Conservation (phyloP, 2,888 invertebrate species). For the Cephus pulcher region DNA sequence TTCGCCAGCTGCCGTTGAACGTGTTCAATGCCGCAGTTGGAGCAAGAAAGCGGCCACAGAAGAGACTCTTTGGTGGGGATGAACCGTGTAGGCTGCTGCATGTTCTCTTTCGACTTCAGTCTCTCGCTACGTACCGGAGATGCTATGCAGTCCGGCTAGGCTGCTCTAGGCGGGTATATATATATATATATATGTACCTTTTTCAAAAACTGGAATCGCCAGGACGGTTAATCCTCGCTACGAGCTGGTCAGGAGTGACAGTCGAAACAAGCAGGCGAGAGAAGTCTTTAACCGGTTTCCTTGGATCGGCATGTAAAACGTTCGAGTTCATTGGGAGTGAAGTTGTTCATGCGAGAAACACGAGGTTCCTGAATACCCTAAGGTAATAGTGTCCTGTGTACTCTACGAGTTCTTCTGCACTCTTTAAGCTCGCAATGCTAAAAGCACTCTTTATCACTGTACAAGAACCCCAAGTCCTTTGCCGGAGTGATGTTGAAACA, state of each 20-base stretch:
- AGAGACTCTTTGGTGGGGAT: conserved; percentile 13
- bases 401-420: not conserved
- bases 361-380: not conserved
- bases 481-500: not conserved
- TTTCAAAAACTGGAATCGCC: not conserved
- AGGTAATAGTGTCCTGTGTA: not conserved
- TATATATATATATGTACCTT: not conserved
- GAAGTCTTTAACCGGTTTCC: conserved; percentile 49
- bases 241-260: conserved; percentile 35
- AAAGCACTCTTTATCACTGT: not conserved
- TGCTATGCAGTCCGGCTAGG: conserved; percentile 22
- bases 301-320: conserved; percentile 52
- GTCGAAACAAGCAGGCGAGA: conserved; percentile 41
- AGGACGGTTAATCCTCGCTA: conserved; percentile 12
- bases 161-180: not conserved
- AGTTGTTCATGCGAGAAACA: conserved; percentile 20
- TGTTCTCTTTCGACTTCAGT: conserved; percentile 53
- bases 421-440: not conserved
- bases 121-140: conserved; percentile 43
- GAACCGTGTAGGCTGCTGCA: conserved; percentile 33
- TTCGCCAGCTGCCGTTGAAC: conserved; percentile 65
- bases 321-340: conserved; percentile 37
- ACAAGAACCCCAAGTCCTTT: not conserved
- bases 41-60: conserved; percentile 55
- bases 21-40: conserved; percentile 63